phyloP scores from a whole-genome alignment of 2,888 invertebrate genomes.

The Aporophyla nigra region DNA sequence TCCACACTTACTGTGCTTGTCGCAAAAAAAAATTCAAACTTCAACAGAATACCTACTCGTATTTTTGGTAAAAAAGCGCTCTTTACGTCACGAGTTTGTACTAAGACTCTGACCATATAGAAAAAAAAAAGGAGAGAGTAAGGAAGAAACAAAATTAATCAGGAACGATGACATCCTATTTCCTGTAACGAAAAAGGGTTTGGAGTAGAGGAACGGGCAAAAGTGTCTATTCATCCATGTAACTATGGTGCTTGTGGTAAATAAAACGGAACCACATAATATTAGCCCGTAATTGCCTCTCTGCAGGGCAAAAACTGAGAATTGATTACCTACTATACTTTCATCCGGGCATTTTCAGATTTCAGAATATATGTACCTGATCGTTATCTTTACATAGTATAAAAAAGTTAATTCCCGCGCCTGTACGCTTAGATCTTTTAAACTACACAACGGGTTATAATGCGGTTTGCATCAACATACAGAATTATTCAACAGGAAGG shows the following conservation, averaged over 20 bases:
- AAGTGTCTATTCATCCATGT: constrained; percentile 34
- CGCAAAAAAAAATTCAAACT: not conserved
- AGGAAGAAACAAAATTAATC: constrained; percentile 38
- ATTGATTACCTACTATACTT: not conserved
- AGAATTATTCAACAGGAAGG: no score
- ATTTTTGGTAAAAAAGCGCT: no score
- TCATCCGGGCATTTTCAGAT: not conserved
- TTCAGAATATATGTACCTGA: not conserved
- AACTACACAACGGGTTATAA: no score
- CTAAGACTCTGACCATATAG: not conserved
- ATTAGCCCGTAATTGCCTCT: not conserved
- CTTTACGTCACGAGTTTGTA: not conserved
- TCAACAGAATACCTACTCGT: no score
- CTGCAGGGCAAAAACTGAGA: not conserved
- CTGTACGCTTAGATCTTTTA: no score
- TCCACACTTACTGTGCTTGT: not conserved
- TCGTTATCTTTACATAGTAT: no score
- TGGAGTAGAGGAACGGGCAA: constrained; percentile 17
- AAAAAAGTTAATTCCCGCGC: no score
- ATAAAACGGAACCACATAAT: not conserved
- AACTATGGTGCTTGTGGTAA: not conserved
- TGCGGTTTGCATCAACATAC: no score
- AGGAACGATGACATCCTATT: constrained; percentile 31
- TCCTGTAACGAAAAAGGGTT: constrained; percentile 22
- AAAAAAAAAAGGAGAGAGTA: not conserved